These are phyloP conservation scores for Xenus cinereus DNA, from an alignment of 2,113 vertebrate genomes.

Conservation along the genomic window DNA sequence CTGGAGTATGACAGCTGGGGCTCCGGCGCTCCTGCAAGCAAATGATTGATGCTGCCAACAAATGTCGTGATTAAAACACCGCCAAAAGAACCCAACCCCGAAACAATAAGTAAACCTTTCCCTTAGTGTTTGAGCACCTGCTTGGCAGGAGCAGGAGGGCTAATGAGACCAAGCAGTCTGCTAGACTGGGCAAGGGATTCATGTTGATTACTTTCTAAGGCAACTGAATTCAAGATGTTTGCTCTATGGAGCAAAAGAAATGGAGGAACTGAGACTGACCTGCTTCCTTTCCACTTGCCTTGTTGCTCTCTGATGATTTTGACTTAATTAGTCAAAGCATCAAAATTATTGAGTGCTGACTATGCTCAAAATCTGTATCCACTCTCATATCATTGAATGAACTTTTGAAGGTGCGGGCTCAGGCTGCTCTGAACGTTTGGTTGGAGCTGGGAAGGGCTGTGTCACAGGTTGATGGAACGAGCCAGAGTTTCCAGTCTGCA, in stretches of 20 bases:
- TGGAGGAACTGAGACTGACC: neutral
- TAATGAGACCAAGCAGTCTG: neutral
- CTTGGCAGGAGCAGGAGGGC: neutral
- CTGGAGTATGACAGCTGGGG: conserved; percentile 11
- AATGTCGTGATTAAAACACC: neutral
- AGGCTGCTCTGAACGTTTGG: neutral
- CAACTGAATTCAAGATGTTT: neutral
- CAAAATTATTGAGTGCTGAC: neutral
- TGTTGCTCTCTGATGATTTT: neutral
- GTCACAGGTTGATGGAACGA: neutral
- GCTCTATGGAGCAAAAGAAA: neutral
- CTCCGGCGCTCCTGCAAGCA: neutral
- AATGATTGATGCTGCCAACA: conserved; percentile 6
- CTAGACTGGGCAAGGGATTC: neutral
- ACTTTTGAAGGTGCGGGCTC: neutral
- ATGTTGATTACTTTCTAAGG: neutral
- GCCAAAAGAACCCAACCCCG: neutral
- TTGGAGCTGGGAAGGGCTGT: neutral
- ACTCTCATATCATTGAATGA: neutral
- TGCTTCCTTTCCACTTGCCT: neutral
- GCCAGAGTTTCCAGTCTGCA: neutral
- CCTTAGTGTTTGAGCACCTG: neutral
- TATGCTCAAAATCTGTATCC: neutral
- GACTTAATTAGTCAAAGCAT: neutral
- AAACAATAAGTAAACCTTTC: neutral